These are phyloP conservation scores for Norana najaformis DNA, from an alignment of 2,888 invertebrate genomes.

Conservation along the genomic window DNA sequence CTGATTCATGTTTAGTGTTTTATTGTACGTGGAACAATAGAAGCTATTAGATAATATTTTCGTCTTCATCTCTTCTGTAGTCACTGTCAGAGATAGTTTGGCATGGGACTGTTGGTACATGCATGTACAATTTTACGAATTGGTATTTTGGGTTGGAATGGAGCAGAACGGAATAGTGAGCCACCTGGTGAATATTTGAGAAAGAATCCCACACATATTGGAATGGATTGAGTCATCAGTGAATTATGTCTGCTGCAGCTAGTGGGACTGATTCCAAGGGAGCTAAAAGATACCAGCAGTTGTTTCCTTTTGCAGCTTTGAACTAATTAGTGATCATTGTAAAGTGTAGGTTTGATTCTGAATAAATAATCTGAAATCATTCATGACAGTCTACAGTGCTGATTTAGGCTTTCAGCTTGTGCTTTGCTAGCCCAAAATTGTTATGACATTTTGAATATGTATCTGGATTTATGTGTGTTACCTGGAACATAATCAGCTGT, in stretches of 20 bases:
- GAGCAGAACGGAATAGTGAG: not conserved
- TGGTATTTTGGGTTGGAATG: not conserved
- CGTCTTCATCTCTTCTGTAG: too few species aligned
- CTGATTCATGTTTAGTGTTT: too few species aligned
- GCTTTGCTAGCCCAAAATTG: too few species aligned
- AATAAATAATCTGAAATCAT: not conserved
- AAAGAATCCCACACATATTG: not conserved
- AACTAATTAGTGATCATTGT: not conserved
- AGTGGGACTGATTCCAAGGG: not conserved
- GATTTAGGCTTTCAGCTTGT: too few species aligned
- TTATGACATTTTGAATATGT: too few species aligned
- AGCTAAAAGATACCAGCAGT: not conserved
- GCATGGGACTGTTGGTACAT: too few species aligned
- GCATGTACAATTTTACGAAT: not conserved
- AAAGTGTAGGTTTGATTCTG: not conserved
- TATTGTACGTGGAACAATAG: too few species aligned
- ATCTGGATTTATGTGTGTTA: too few species aligned
- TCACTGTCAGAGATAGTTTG: too few species aligned
- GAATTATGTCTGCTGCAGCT: not conserved
- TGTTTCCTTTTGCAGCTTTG: not conserved
- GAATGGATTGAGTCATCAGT: not conserved
- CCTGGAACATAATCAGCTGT: too few species aligned
- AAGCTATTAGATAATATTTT: too few species aligned
- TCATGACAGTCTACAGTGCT: too few species aligned
- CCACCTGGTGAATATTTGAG: not conserved